Evolutionary conservation across 2,797 vertebrate genomes (phyloP).

Genomic region (Alauda arvensis): DNA sequence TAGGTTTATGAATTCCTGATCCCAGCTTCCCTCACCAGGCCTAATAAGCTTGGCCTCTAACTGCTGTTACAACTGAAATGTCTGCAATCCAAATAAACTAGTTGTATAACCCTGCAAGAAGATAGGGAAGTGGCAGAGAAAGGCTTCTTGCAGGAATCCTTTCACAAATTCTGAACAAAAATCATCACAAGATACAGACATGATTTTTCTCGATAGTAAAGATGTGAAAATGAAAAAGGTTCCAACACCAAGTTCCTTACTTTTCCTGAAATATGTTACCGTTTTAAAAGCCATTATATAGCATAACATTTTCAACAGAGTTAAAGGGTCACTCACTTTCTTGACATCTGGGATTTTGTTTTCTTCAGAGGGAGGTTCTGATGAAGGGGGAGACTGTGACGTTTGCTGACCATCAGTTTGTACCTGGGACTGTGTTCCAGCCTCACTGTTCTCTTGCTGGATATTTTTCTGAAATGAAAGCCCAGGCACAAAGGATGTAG

Average conservation of each 20-base stretch:
- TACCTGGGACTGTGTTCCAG: constrained; percentile 80
- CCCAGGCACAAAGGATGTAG: constrained; percentile 82
- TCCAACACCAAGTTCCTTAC: neutral
- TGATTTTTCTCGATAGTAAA: neutral
- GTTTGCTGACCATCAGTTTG: constrained; percentile 79
- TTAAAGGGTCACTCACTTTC: constrained; percentile 80
- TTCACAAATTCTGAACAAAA: neutral
- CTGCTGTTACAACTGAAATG: neutral
- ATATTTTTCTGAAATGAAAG: constrained; percentile 82
- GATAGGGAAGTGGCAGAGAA: neutral
- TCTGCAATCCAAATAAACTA: neutral
- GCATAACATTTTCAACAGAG: constrained; percentile 63
- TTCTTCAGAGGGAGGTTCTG: constrained; percentile 79
- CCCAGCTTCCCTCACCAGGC: neutral
- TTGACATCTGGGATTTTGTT: constrained; percentile 77
- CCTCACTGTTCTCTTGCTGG: constrained; percentile 79
- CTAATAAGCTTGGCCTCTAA: neutral
- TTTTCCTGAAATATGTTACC: neutral
- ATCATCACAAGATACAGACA: neutral
- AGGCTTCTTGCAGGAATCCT: neutral
- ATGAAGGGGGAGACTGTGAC: constrained; percentile 77
- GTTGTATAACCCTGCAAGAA: neutral
- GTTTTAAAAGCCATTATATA: constrained; percentile 8
- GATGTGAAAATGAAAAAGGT: neutral
- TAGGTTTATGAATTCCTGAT: neutral